Evolutionary conservation across 1,140 invertebrate species (phyloP), one percentile per base, ranked within the genome.

Genomic region (Elymnias hypermnestra): DNA sequence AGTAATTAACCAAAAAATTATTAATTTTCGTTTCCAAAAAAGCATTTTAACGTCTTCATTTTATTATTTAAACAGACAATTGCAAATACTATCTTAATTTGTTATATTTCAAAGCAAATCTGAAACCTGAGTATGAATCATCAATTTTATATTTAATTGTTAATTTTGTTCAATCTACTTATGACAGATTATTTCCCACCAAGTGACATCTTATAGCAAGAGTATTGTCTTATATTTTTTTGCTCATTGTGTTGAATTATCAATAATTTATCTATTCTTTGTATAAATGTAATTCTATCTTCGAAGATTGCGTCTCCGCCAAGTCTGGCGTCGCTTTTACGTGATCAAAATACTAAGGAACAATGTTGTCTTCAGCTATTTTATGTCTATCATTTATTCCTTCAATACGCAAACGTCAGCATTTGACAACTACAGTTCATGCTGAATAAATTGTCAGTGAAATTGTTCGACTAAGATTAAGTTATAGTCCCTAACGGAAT

Each of bases 361-460:
- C 53, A 12, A 49, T 51, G 60, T 72, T 81, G 75, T 76, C 72
- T 81, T 49, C 65, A 61, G 63, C 68, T 63, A 68, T 59, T 71
- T 72, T 72, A 66, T 71, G 64, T 82, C 77, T 83, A 72, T 85
- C 77, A 76, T 82, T 84, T 83, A 77, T 83, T 82, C 64, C 58
- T 68, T 55, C 63, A 67, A 81, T 75, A 79, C 73, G 73, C 75
- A 53, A 64, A 73, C 73, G 75, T 83, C 75, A 85, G 81, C 76
- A 51, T 77, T 84, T 74, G 76, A 84, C 77, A 82, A 82, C 70
- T 78, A 81, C 72, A 78, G 74, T 84, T 82, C 68, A 79, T 73
- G 63, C 42, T 64, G 74, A 72, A 79, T 82, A 81, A 82, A 82
- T 84, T 73, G 64, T 73, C 60, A 57, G 71, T 74, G 63, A 79